A percentile compares a stretch with the other conserved stretches of the same genome.
Evolutionary conservation across 1,140 invertebrate genomes (phyloP).

Genomic region (Anastrepha obliqua): DNA sequence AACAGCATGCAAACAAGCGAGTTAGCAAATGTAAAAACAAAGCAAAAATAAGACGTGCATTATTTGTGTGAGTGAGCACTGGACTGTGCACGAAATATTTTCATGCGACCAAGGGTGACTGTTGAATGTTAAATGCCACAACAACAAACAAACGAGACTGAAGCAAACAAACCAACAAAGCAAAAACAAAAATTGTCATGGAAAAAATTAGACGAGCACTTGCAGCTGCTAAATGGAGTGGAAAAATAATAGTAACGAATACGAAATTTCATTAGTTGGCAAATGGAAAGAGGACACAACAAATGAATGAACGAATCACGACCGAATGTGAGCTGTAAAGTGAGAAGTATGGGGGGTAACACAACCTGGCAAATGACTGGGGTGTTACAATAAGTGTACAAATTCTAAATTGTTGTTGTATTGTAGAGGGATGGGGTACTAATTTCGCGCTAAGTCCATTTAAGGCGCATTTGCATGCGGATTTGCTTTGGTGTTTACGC

Average conservation of each 20-base stretch:
- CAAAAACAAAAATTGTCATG: neutral
- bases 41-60: neutral
- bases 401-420: neutral
- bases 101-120: constrained; percentile 35
- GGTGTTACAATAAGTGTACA: neutral
- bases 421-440: neutral
- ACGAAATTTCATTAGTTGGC: constrained; percentile 48
- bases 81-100: constrained; percentile 38
- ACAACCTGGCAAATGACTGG: neutral
- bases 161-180: neutral
- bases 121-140: constrained; percentile 39
- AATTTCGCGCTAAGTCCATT: constrained; percentile 45
- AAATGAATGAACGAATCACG: neutral
- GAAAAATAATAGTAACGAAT: constrained; percentile 47
- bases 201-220: constrained; percentile 33
- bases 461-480: constrained; percentile 41
- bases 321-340: neutral
- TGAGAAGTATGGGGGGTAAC: neutral
- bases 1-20: neutral
- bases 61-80: constrained; percentile 14
- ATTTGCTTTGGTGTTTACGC: constrained; percentile 37
- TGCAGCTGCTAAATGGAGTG: constrained; percentile 44
- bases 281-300: neutral
- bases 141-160: neutral
- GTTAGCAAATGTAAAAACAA: neutral